Evolutionary conservation across 2,113 vertebrate species (phyloP).

Genomic region (Paracanthobrama guichenoti): DNA sequence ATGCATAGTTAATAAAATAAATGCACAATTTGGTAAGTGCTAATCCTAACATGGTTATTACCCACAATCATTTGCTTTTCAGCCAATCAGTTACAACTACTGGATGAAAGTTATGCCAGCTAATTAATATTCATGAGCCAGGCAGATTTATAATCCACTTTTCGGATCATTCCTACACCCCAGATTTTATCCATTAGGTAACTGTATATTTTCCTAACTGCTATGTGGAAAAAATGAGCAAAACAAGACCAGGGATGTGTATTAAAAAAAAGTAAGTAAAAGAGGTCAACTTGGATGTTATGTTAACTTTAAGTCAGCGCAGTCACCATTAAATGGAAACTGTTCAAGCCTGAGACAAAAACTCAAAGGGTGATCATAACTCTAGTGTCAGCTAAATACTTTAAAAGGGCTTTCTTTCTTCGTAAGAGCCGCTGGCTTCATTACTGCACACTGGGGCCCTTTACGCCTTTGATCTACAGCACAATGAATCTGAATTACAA

Average conservation of each 20-base stretch:
- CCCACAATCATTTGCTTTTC: background rate
- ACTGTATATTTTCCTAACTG: too few species aligned
- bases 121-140: background rate
- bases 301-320: background rate
- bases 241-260: background rate
- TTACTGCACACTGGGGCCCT: conserved; percentile 8
- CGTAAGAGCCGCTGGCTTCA: conserved; percentile 3
- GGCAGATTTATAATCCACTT: background rate
- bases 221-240: background rate
- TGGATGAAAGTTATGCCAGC: background rate
- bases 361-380: conserved; percentile 3
- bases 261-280: background rate
- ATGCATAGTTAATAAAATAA: background rate
- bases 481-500: conserved; percentile 35
- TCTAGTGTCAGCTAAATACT: conserved; percentile 16
- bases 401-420: conserved; percentile 4
- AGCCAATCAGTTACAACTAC: background rate
- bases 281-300: conserved; percentile 4
- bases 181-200: background rate
- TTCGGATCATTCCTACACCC: background rate
- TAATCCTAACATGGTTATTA: background rate
- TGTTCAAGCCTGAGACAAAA: background rate
- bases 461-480: conserved; percentile 11
- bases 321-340: background rate
- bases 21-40: background rate